Percentiles rank a stretch among this genome's conserved stretches.
Evolutionary conservation across 2,113 vertebrate genomes (phyloP).

Genomic region (Centropristis striata): DNA sequence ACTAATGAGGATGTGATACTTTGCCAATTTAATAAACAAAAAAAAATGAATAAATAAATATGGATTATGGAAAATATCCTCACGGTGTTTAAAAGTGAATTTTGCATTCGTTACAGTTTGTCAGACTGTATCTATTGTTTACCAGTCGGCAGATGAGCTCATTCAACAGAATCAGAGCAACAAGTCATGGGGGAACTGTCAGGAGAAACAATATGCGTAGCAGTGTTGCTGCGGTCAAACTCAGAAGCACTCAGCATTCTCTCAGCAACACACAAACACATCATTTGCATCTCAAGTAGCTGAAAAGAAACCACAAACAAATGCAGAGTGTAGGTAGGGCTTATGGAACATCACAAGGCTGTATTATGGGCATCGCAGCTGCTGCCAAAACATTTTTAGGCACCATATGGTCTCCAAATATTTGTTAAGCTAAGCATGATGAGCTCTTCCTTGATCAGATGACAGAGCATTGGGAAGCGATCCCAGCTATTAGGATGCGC

Average conservation of each 20-base stretch:
- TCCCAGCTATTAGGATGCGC: slow-evolving; percentile 55
- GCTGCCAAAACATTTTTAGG: slow-evolving; percentile 60
- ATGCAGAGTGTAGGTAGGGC: slow-evolving; percentile 40
- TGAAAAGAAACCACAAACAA: slow-evolving; percentile 51
- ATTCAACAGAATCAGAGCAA: slow-evolving; percentile 43
- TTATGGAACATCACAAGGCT: slow-evolving; percentile 40
- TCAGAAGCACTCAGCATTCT: slow-evolving; percentile 42
- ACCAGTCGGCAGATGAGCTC: slow-evolving; percentile 45
- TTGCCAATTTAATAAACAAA: slow-evolving; percentile 3
- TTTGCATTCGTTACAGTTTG: slow-evolving; percentile 15
- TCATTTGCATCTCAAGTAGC: slow-evolving; percentile 76
- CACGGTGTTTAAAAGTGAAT: not conserved
- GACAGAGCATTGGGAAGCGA: slow-evolving; percentile 48
- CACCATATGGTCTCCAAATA: slow-evolving; percentile 63
- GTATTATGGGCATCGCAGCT: slow-evolving; percentile 33
- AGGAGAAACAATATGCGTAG: slow-evolving; percentile 28
- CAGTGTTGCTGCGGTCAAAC: slow-evolving; percentile 34
- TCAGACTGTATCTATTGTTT: slow-evolving; percentile 35
- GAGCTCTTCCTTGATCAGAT: slow-evolving; percentile 73
- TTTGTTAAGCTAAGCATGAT: slow-evolving; percentile 72
- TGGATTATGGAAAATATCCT: not conserved
- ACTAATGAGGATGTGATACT: slow-evolving; percentile 16
- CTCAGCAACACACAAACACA: slow-evolving; percentile 49
- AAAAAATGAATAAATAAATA: not conserved
- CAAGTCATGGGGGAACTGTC: slow-evolving; percentile 41